Base-by-base conservation (phyloP, 1,140 invertebrate species). In the Drosophila athabasca region DNA sequence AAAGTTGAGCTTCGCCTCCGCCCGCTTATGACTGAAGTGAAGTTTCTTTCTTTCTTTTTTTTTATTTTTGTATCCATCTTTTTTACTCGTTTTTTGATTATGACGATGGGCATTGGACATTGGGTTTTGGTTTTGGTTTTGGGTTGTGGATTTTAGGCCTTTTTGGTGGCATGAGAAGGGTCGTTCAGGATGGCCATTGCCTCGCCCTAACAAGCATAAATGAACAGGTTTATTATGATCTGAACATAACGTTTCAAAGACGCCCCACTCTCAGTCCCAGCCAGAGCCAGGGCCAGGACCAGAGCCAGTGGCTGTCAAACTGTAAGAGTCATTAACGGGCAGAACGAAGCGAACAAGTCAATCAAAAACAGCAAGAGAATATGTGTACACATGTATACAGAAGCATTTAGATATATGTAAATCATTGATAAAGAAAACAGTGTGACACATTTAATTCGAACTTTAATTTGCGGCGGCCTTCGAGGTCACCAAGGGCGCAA, bases 201-300 rank as follows among this genome's bases (percentile, higher is more conserved):
- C 64, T 67, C 81, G 77, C 78, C 82, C 64, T 82, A 87, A 87
- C 83, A 82, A 87, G 83, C 78, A 53, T 61, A 82, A 76, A 64
- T 73, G 83, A 87, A 87, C 82, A 87, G 82, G 82, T 87, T 87
- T 87, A 87, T 87, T 88, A 79, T 88, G 83, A 87, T 85, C 70
- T 43, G 45, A 54, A 50, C 52, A 26, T 15, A 50, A 22, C 5
- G 19, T 9, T 24, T 44, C 29, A 35, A 24, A 43, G 26, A 7
- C 24, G 15, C 2, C 22, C 17, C 35, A 13, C 0, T 19, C 17
- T 19, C 17, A 19, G 17, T 19, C 31, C 6, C 26, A 6, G 31
- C 31, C 8, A 31, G 31, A 13, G 35, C 39, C 71, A 67, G 44
- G 1, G 31, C 31, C 8, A 67, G 44, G 1, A 8, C 31, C 8